Conservation (phyloP, 2,888 invertebrate species). For the Eurytoma adleriae region DNA sequence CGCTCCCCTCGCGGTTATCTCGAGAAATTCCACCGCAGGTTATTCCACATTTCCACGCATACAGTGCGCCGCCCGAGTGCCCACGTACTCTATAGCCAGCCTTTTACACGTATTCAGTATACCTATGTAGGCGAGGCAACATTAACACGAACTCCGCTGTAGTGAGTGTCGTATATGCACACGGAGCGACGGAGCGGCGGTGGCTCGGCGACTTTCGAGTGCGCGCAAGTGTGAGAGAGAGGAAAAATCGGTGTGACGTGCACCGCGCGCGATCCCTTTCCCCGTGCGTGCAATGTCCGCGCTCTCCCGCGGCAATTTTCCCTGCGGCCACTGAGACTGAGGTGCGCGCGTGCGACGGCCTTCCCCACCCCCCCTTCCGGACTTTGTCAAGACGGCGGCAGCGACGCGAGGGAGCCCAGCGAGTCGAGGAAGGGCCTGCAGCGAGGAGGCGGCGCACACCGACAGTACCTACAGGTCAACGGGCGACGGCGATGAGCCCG, state of each 20-base stretch:
- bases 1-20: slow-evolving; percentile 24
- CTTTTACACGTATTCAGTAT: no score
- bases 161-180: background rate
- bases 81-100: background rate
- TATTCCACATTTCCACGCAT: background rate
- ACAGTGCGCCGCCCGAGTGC: background rate
- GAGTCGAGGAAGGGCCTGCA: background rate
- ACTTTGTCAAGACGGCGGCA: slow-evolving; percentile 10
- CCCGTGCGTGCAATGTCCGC: slow-evolving; percentile 61
- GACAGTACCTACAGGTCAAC: slow-evolving; percentile 40
- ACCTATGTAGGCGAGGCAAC: background rate
- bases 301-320: slow-evolving; percentile 46
- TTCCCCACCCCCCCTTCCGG: background rate
- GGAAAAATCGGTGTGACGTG: slow-evolving; percentile 69
- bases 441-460: background rate
- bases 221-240: slow-evolving; percentile 46
- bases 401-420: background rate
- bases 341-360: background rate
- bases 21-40: slow-evolving; percentile 33
- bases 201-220: slow-evolving; percentile 32
- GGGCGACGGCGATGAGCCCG: slow-evolving; percentile 64
- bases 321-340: slow-evolving; percentile 7
- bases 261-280: slow-evolving; percentile 57
- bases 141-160: background rate
- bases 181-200: background rate